Base-by-base conservation (phyloP, 2,888 invertebrate genomes). In the Rhopalosiphum nymphaeae region DNA sequence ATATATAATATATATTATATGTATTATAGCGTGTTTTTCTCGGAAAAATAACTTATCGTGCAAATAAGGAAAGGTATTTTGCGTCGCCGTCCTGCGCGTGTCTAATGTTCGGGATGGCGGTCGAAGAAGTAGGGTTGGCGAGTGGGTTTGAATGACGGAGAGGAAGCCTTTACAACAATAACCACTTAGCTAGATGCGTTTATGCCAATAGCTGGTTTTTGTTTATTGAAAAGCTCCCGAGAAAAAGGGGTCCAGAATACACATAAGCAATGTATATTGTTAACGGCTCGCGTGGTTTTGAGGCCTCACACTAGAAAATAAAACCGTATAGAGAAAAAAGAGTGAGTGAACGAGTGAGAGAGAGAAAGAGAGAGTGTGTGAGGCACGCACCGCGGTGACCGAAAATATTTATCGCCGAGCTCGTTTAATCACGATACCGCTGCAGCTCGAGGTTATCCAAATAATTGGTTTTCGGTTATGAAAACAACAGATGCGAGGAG, bases 401-500 rank as follows among this genome's bases (percentile, higher is more conserved):
- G 87, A 92, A 92, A 92, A 92, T 92, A 92, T 92, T 92, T 92
- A 92, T 92, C 92, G 92, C 67, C 29, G 42, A 49, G 87, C 67
- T 87, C 92, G 67, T 92, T 92, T 92, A 92, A 92, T 92, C 92
- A 92, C 87, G 87, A 92, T 87, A 87, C 92, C 49, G 86, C 36
- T 61, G 67, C 92, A 49, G 92, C 46, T 42, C 36, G 87, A 67
- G 87, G 92, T 92, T 92, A 92, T 92, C 92, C 92, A 92, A 93
- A 89, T 93, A 89, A 93, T 93, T 93, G 93, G 93, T 93, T 93
- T 93, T 93, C 93, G 89, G 78, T 93, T 93, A 89, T 93, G 93
- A 89, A 93, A 93, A 93, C 93, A 93, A 93, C 93, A 93, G 93
- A 93, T 93, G 93, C 89, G 56, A 56, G 26, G 78, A 89, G 89